Evolutionary conservation across 2,888 invertebrate genomes (phyloP).

Genomic region (Patella ulyssiponensis): DNA sequence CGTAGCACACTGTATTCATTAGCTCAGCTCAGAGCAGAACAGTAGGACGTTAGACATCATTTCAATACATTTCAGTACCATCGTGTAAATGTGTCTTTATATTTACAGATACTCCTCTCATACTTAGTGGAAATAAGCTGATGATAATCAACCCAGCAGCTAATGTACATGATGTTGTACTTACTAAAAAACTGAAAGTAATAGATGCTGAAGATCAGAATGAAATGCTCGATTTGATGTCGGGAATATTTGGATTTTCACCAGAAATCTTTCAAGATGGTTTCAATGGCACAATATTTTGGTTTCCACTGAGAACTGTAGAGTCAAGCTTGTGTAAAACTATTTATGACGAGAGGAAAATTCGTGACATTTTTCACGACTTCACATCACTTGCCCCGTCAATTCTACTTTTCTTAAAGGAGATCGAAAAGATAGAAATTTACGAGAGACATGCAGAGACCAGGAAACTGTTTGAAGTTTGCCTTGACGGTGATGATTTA

Average conservation of each 20-base stretch:
- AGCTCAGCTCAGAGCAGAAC: no score
- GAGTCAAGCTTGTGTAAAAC: constrained; percentile 55
- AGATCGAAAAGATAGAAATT: constrained; percentile 54
- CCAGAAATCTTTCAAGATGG: constrained; percentile 39
- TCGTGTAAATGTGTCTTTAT: background rate
- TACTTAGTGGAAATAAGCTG: constrained; percentile 59
- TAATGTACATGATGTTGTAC: background rate
- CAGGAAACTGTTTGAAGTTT: no score
- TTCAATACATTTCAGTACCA: no score
- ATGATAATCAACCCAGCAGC: constrained; percentile 59
- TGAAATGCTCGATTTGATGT: constrained; percentile 42
- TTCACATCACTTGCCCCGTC: constrained; percentile 56
- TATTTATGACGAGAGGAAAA: constrained; percentile 46
- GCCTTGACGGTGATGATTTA: background rate
- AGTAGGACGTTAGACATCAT: no score
- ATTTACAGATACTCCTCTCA: constrained; percentile 58
- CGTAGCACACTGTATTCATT: no score
- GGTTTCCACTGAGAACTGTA: constrained; percentile 62
- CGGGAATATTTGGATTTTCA: constrained; percentile 48
- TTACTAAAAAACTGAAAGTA: background rate
- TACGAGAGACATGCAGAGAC: no score
- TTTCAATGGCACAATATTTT: constrained; percentile 59
- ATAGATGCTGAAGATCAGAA: constrained; percentile 8
- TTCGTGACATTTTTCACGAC: constrained; percentile 49
- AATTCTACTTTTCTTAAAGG: constrained; percentile 62